Percentiles rank a stretch among this genome's conserved stretches.
Conservation (phyloP, 2,797 vertebrate species). For the Gambusia yucatana region DNA sequence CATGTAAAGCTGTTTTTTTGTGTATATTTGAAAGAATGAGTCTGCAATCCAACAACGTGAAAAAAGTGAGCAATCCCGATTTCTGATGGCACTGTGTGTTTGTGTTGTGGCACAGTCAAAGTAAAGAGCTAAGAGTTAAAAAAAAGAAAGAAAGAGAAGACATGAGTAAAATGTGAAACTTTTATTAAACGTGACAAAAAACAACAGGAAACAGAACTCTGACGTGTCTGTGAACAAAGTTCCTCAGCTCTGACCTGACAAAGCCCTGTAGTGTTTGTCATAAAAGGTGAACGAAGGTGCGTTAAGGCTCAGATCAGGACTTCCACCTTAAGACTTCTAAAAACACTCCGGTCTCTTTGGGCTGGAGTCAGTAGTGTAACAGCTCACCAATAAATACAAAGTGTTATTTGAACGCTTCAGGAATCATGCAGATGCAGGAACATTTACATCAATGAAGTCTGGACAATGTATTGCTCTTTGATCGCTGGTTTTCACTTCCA, state of each 20-base stretch:
- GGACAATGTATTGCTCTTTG: constrained; percentile 22
- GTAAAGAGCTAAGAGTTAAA: not conserved
- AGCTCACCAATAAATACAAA: constrained; percentile 34
- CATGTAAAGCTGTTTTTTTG: not conserved
- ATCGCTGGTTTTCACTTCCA: not conserved
- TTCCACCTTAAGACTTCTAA: not conserved
- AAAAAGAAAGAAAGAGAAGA: not conserved
- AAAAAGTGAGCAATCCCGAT: not conserved
- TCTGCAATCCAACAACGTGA: not conserved
- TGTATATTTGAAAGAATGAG: not conserved
- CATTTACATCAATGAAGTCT: not conserved
- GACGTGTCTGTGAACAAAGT: constrained; percentile 2
- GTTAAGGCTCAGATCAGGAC: constrained; percentile 9
- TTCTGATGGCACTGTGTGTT: not conserved
- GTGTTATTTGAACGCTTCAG: not conserved
- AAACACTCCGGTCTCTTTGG: not conserved
- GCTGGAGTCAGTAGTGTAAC: constrained; percentile 29
- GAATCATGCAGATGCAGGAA: constrained; percentile 18
- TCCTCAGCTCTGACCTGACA: not conserved
- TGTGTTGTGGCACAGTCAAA: not conserved
- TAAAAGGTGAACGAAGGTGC: constrained; percentile 8
- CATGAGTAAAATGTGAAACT: constrained; percentile 11
- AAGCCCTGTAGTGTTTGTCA: not conserved
- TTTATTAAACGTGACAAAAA: constrained; percentile 39
- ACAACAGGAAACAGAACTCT: not conserved